A percentile compares a stretch with the other conserved stretches of the same genome.
phyloP scores from a whole-genome alignment of 1,140 invertebrate genomes.

The Drosophila lacertosa region DNA sequence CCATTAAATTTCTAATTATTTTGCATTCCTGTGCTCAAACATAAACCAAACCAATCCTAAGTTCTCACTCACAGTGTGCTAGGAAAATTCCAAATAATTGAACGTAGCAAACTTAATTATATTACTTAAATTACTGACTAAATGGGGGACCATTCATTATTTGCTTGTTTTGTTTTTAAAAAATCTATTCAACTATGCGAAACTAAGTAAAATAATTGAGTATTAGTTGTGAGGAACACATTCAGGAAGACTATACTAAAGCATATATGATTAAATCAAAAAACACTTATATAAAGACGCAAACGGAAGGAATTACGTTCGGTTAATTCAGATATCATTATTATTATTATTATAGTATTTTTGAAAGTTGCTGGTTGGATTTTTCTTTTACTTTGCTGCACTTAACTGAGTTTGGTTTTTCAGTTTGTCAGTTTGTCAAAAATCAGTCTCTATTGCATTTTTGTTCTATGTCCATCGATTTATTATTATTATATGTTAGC shows the following conservation, averaged over 20 bases:
- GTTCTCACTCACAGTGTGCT: slow-evolving; percentile 30
- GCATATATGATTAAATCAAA: no score
- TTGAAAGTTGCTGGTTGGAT: slow-evolving; percentile 13
- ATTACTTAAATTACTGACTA: no score
- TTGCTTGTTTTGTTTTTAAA: no score
- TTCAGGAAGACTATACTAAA: no score
- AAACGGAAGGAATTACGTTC: background rate
- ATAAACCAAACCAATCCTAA: slow-evolving; percentile 13
- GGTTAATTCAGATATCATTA: no score
- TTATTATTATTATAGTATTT: slow-evolving; percentile 9
- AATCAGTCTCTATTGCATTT: slow-evolving; percentile 84
- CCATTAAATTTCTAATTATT: slow-evolving; percentile 27
- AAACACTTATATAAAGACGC: no score
- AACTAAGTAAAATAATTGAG: no score
- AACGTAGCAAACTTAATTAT: background rate
- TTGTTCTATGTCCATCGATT: slow-evolving; percentile 65
- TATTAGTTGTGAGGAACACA: no score
- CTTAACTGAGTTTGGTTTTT: slow-evolving; percentile 29
- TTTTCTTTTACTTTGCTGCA: slow-evolving; percentile 4
- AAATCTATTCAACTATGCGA: no score
- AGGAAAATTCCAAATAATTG: slow-evolving; percentile 11
- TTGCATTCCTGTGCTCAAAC: slow-evolving; percentile 13
- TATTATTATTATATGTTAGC: slow-evolving; percentile 49
- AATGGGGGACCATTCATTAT: no score
- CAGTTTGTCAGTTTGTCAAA: slow-evolving; percentile 55